Conservation (phyloP, 2,113 vertebrate species). For the Scolopax mira region DNA sequence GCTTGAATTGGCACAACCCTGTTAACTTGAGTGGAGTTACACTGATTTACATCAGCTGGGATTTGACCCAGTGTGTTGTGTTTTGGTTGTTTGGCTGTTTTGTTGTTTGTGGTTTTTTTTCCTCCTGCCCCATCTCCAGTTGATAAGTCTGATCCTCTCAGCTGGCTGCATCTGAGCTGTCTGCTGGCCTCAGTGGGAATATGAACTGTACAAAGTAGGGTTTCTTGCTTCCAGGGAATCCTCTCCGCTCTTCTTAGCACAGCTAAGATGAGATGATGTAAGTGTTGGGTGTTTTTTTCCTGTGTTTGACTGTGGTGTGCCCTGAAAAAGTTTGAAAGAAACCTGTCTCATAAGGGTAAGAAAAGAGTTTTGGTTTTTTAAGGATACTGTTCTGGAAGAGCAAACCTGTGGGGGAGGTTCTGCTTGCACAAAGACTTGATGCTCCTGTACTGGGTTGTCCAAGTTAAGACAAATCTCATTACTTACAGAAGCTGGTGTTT, state of each 20-base stretch:
- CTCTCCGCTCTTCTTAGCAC: neutral
- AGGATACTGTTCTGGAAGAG: neutral
- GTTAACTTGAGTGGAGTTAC: neutral
- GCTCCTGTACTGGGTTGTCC: neutral
- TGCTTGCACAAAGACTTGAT: neutral
- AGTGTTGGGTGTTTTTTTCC: neutral
- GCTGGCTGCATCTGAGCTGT: neutral
- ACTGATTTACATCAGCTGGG: neutral
- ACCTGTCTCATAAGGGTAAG: neutral
- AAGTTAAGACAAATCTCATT: neutral
- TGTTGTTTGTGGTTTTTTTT: no score
- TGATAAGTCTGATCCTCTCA: neutral
- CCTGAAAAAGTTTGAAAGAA: neutral
- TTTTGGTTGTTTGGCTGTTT: no score
- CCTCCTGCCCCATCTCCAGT: neutral
- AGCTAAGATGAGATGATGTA: neutral
- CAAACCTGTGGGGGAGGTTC: neutral
- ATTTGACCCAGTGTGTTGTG: neutral
- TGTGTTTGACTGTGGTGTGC: neutral
- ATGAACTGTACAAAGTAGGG: neutral
- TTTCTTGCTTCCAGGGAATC: neutral
- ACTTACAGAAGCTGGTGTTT: neutral
- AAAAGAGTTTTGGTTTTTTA: neutral
- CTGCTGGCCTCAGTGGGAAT: neutral
- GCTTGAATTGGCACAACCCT: constrained; percentile 5